Evolutionary conservation across 1,140 invertebrate species (phyloP).

Genomic region (Nylanderia fulva): DNA sequence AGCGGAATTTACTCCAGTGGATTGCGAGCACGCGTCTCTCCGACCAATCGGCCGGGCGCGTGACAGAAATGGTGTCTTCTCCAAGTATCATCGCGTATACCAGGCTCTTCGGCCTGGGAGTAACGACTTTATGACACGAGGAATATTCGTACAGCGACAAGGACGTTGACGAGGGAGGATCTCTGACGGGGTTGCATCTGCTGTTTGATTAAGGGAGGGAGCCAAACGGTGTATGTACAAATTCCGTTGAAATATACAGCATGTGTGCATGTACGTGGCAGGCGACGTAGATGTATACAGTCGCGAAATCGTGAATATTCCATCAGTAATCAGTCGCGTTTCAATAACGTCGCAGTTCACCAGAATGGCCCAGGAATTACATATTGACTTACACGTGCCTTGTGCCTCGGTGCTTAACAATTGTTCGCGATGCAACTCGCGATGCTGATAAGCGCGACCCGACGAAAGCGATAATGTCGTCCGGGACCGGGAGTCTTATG

Average conservation of each 20-base stretch:
- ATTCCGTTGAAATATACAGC: slow-evolving; percentile 41
- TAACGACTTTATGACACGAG: slow-evolving; percentile 31
- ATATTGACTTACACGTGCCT: slow-evolving; percentile 38
- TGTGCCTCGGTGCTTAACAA: background rate
- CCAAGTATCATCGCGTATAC: background rate
- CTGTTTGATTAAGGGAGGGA: slow-evolving; percentile 42
- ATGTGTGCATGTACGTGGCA: background rate
- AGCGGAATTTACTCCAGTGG: slow-evolving; percentile 36
- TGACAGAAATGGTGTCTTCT: slow-evolving; percentile 54
- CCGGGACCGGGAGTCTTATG: background rate
- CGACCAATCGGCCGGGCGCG: background rate
- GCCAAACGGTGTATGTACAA: slow-evolving; percentile 20
- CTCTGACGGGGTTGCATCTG: background rate
- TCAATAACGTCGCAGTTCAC: background rate
- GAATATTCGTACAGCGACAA: background rate
- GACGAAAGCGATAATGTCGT: slow-evolving; percentile 20
- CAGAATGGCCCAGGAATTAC: slow-evolving; percentile 43
- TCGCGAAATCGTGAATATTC: slow-evolving; percentile 52
- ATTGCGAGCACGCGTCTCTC: slow-evolving; percentile 38
- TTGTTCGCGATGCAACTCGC: background rate
- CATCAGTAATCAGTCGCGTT: slow-evolving; percentile 42
- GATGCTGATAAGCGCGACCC: slow-evolving; percentile 17
- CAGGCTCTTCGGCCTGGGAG: too few relatives aligned
- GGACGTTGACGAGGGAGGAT: background rate
- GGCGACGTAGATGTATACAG: slow-evolving; percentile 27